A percentile compares a stretch with the other conserved stretches of the same genome.
phyloP scores from a whole-genome alignment of 2,888 invertebrate species.

The Philopedon plagiatum region DNA sequence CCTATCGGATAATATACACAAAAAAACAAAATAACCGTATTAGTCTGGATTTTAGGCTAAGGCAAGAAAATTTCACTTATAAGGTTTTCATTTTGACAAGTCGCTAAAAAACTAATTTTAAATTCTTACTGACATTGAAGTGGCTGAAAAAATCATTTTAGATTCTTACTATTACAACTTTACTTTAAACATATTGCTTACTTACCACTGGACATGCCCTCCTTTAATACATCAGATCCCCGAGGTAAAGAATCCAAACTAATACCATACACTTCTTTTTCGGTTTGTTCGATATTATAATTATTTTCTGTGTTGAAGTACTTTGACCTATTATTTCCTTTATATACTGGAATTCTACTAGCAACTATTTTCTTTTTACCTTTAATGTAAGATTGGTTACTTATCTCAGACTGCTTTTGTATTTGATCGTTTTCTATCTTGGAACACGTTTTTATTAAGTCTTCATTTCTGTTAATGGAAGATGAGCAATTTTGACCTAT shows the following conservation, averaged over 20 bases:
- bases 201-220: not conserved
- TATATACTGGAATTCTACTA: slow-evolving; percentile 25
- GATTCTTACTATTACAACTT: too few relatives aligned
- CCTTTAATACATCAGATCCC: not conserved
- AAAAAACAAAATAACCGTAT: too few relatives aligned
- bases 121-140: too few relatives aligned
- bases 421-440: not conserved
- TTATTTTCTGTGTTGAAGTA: not conserved
- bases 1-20: too few relatives aligned
- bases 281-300: slow-evolving; percentile 5
- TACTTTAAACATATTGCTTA: not conserved
- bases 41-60: too few relatives aligned
- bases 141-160: too few relatives aligned
- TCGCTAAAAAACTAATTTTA: too few relatives aligned
- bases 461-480: not conserved
- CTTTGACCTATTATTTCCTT: not conserved
- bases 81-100: too few relatives aligned
- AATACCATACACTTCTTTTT: slow-evolving; percentile 19
- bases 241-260: slow-evolving; percentile 29
- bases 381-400: not conserved
- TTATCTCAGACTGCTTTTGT: too few relatives aligned
- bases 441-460: not conserved
- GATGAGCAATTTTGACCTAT: not conserved
- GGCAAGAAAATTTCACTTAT: too few relatives aligned
- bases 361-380: not conserved